A percentile compares a stretch with the other conserved stretches of the same genome.
Conservation (phyloP, 1,140 invertebrate species). For the Hydropsyche tenuis region DNA sequence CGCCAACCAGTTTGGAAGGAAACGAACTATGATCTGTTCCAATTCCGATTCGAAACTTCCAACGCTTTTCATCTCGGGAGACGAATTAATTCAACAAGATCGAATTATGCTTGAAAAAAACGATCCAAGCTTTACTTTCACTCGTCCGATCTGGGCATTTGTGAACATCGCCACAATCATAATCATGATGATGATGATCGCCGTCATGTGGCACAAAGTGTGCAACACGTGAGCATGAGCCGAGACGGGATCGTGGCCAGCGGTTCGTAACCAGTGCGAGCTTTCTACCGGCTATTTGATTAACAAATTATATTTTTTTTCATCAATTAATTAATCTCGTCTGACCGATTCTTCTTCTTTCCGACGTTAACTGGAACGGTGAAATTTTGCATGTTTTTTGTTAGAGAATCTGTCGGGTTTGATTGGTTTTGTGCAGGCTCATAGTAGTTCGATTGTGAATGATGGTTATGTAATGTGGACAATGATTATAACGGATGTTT, state of each 20-base stretch:
- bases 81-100: too few relatives aligned
- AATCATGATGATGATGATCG: neutral
- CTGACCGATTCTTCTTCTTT: neutral
- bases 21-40: neutral
- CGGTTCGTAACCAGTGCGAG: slow-evolving; percentile 11
- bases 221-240: slow-evolving; percentile 6
- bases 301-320: slow-evolving; percentile 21
- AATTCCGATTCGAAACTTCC: neutral
- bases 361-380: neutral
- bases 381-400: neutral
- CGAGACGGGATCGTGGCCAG: neutral
- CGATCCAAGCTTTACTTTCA: too few relatives aligned
- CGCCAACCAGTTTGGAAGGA: slow-evolving; percentile 11
- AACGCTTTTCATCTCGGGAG: too few relatives aligned
- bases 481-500: too few relatives aligned
- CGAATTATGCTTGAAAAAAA: too few relatives aligned
- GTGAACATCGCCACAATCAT: slow-evolving; percentile 3
- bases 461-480: too few relatives aligned
- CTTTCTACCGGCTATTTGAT: slow-evolving; percentile 33
- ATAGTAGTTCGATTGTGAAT: too few relatives aligned
- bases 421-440: too few relatives aligned
- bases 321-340: slow-evolving; percentile 26
- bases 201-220: neutral
- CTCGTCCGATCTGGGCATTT: too few relatives aligned
- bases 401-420: too few relatives aligned